These are phyloP conservation scores for Epinotia brunnichana DNA, from an alignment of 2,888 invertebrate species.

Conservation along the genomic window DNA sequence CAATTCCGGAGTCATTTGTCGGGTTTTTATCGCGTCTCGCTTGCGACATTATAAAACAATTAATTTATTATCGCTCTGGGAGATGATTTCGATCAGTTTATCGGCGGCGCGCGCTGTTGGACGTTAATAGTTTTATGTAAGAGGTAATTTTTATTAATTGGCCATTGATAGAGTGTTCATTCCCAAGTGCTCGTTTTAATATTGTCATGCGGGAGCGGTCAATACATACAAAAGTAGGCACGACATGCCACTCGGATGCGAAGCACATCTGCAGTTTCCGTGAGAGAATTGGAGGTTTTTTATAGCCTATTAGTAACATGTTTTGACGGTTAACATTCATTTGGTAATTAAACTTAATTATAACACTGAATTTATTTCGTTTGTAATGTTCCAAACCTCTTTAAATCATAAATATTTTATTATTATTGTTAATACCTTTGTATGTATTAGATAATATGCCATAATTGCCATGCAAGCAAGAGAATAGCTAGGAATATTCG, in stretches of 20 bases:
- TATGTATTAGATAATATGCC: no score
- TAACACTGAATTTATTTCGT: no score
- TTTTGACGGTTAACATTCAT: neutral
- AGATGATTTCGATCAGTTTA: conserved; percentile 79
- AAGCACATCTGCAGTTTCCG: conserved; percentile 35
- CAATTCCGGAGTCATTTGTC: conserved; percentile 78
- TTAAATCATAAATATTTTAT: no score
- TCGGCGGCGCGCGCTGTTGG: conserved; percentile 71
- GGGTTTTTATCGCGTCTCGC: conserved; percentile 73
- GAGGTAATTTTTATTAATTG: conserved; percentile 81
- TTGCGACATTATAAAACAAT: conserved; percentile 82
- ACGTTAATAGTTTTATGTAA: conserved; percentile 79
- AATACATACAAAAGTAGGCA: conserved; percentile 42
- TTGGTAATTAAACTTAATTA: neutral
- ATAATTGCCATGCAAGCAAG: no score
- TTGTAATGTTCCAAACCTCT: no score
- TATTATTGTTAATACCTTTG: no score
- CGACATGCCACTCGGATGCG: conserved; percentile 15
- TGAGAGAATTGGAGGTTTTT: conserved; percentile 18
- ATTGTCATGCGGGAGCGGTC: conserved; percentile 69
- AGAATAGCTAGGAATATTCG: no score
- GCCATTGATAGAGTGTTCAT: conserved; percentile 68
- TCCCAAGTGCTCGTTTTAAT: conserved; percentile 57
- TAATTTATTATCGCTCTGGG: conserved; percentile 76
- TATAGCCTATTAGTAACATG: neutral